A percentile compares a stretch with the other conserved stretches of the same genome.
phyloP scores from a whole-genome alignment of 2,113 vertebrate genomes.

The Coreoperca whiteheadi region DNA sequence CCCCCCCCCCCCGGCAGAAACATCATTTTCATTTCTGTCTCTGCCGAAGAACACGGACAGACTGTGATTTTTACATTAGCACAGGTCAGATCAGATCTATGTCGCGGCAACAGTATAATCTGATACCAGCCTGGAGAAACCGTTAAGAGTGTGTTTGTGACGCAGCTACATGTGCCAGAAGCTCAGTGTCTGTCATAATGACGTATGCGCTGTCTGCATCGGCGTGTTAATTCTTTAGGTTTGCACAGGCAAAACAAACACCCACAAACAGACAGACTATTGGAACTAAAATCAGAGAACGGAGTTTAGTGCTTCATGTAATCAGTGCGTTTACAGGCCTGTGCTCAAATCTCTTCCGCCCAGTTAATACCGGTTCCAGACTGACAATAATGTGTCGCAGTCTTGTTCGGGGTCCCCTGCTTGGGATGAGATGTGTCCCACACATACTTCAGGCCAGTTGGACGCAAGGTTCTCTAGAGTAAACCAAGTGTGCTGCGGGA shows the following conservation, averaged over 20 bases:
- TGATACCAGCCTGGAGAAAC: conserved; percentile 11
- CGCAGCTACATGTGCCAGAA: conserved; percentile 11
- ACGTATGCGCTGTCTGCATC: conserved; percentile 8
- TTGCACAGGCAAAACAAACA: not conserved
- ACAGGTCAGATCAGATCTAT: conserved; percentile 36
- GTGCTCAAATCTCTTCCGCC: not conserved
- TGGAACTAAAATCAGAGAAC: not conserved
- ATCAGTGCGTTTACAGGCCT: not conserved
- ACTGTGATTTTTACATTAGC: conserved; percentile 16
- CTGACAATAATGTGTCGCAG: too few relatives aligned
- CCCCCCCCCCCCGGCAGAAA: not conserved
- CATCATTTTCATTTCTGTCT: conserved; percentile 14
- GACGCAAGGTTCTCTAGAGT: not conserved
- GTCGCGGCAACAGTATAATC: conserved; percentile 2
- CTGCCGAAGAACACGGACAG: not conserved
- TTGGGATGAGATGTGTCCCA: not conserved
- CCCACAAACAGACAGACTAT: not conserved
- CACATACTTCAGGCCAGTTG: not conserved
- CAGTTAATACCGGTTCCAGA: not conserved
- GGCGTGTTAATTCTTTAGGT: not conserved
- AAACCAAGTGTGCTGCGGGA: not conserved
- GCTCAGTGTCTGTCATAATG: conserved; percentile 24
- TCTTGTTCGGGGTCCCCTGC: not conserved
- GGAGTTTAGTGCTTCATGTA: not conserved
- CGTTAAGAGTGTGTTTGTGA: conserved; percentile 12